Evolutionary conservation across 1,140 invertebrate species (phyloP).

Genomic region (Berghia stephanieae): DNA sequence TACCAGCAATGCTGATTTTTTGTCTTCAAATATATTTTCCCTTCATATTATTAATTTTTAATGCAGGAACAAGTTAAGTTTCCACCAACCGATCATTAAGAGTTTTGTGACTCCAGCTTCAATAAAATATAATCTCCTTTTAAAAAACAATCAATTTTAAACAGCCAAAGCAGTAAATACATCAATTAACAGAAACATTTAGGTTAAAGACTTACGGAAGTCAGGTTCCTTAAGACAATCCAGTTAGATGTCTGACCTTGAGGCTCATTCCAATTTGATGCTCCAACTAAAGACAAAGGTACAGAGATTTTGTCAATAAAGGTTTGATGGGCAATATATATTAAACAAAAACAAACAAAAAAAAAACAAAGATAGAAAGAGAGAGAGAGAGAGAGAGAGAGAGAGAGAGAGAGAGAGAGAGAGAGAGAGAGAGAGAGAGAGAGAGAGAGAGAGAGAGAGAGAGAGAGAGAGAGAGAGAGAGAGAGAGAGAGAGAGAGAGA

Average conservation of each 20-base stretch:
- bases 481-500: slow-evolving; percentile 15
- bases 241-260: background rate
- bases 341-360: no score
- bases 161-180: background rate
- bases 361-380: no score
- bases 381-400: background rate
- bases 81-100: no score
- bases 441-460: background rate
- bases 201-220: no score
- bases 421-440: no score
- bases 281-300: background rate
- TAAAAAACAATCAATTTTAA: background rate
- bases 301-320: background rate
- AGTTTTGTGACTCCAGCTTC: no score
- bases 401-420: no score
- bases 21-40: no score
- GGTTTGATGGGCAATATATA: no score
- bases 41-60: no score
- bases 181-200: slow-evolving; percentile 15
- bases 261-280: slow-evolving; percentile 14
- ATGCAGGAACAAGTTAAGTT: no score
- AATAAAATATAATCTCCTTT: background rate
- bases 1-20: no score
- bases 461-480: background rate
- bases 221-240: slow-evolving; percentile 23